Evolutionary conservation across 2,888 invertebrate species (phyloP).

Genomic region (Meteorus colon): DNA sequence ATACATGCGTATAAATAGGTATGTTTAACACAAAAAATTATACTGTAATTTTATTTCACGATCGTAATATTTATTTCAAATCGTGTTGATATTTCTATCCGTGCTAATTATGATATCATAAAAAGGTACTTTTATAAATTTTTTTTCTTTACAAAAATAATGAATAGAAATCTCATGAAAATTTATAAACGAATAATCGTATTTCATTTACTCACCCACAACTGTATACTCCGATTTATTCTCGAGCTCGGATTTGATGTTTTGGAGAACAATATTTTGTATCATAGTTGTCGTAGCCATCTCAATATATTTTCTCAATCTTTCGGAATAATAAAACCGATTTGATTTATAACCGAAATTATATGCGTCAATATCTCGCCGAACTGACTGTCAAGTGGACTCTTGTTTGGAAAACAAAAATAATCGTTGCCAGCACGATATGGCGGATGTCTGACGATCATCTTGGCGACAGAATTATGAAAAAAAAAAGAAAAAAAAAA

Average conservation of each 20-base stretch:
- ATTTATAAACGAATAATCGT: background rate
- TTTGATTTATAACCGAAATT: conserved; percentile 34
- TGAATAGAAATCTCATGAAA: background rate
- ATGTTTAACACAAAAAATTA: background rate
- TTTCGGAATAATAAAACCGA: conserved; percentile 17
- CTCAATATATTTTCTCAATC: background rate
- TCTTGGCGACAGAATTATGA: conserved; percentile 18
- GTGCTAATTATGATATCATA: background rate
- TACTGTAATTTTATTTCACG: background rate
- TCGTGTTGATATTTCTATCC: background rate
- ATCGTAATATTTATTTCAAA: background rate
- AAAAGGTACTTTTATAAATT: background rate
- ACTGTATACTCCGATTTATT: conserved; percentile 1
- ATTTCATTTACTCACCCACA: conserved; percentile 10
- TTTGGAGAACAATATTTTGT: conserved; percentile 9
- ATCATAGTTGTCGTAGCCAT: background rate
- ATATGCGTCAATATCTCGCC: background rate
- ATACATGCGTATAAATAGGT: background rate
- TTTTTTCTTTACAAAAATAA: conserved; percentile 7
- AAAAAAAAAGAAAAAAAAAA: conserved; percentile 31
- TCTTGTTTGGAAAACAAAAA: conserved; percentile 56
- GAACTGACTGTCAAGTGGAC: conserved; percentile 2
- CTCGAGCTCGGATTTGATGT: background rate
- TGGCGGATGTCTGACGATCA: conserved; percentile 42
- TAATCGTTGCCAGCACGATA: conserved; percentile 52